Conservation (phyloP, 2,888 invertebrate species). For the Agriopis marginaria region DNA sequence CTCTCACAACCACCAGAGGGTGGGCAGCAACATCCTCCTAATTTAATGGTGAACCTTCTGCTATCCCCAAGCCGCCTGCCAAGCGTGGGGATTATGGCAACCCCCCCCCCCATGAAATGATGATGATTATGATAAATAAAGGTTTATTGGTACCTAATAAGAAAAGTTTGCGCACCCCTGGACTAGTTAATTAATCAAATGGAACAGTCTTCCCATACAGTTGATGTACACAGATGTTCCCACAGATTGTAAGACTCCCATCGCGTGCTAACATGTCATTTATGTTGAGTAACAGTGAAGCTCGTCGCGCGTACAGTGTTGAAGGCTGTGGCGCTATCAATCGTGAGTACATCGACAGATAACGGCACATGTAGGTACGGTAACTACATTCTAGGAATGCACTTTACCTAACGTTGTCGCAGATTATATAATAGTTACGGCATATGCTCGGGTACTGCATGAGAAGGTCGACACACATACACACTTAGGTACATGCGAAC, state of each 20-base stretch:
- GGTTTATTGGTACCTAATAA: too few relatives aligned
- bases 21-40: too few relatives aligned
- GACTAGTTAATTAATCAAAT: too few relatives aligned
- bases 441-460: not conserved
- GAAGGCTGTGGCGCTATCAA: slow-evolving; percentile 6
- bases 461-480: not conserved
- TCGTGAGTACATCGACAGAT: slow-evolving; percentile 3
- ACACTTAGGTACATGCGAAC: too few relatives aligned
- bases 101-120: too few relatives aligned
- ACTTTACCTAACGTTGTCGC: not conserved
- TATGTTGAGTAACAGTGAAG: not conserved
- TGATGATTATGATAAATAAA: too few relatives aligned
- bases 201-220: too few relatives aligned
- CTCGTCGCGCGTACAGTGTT: not conserved
- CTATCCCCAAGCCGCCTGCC: too few relatives aligned
- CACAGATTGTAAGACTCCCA: not conserved
- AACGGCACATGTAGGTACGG: slow-evolving; percentile 6
- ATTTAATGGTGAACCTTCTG: too few relatives aligned
- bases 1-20: too few relatives aligned
- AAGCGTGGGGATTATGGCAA: too few relatives aligned
- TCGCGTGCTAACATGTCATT: not conserved
- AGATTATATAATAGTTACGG: not conserved
- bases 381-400: slow-evolving; percentile 9
- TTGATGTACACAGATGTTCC: not conserved
- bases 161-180: too few relatives aligned